phyloP scores from a whole-genome alignment of 2,888 invertebrate species.

The Mamestra brassicae region DNA sequence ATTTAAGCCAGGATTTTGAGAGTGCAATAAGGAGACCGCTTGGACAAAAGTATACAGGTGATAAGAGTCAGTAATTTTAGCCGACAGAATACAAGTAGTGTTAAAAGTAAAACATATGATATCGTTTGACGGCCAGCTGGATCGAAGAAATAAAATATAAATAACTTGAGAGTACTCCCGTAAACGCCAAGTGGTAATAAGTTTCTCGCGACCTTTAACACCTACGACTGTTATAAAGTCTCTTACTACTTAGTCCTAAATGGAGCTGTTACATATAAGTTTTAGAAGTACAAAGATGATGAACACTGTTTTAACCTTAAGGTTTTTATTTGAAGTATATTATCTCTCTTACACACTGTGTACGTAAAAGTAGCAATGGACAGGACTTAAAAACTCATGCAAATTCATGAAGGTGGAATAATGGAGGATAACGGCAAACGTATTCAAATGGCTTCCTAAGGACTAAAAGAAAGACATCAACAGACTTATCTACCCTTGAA shows the following conservation, averaged over 20 bases:
- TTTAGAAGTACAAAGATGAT: neutral
- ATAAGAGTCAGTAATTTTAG: too few species aligned
- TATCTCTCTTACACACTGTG: neutral
- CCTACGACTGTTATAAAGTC: constrained; percentile 2
- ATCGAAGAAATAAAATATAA: neutral
- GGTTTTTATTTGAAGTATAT: neutral
- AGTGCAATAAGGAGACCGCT: too few species aligned
- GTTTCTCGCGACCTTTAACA: constrained; percentile 34
- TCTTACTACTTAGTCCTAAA: neutral
- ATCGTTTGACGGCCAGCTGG: neutral
- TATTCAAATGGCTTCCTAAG: constrained; percentile 11
- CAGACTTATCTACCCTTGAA: neutral
- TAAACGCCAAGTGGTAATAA: constrained; percentile 14
- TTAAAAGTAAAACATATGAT: too few species aligned
- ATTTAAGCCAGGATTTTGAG: neutral
- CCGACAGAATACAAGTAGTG: too few species aligned
- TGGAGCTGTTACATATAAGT: constrained; percentile 16
- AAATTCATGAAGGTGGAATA: constrained; percentile 16
- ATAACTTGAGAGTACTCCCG: constrained; percentile 1
- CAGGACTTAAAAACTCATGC: constrained; percentile 3
- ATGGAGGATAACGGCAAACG: neutral
- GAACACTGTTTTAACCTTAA: constrained; percentile 3
- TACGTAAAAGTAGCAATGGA: constrained; percentile 8
- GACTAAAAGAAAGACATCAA: constrained; percentile 1
- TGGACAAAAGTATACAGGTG: too few species aligned